A percentile compares a stretch with the other conserved stretches of the same genome.
phyloP scores from a whole-genome alignment of 1,140 invertebrate species.

The Zaprionus capensis region DNA sequence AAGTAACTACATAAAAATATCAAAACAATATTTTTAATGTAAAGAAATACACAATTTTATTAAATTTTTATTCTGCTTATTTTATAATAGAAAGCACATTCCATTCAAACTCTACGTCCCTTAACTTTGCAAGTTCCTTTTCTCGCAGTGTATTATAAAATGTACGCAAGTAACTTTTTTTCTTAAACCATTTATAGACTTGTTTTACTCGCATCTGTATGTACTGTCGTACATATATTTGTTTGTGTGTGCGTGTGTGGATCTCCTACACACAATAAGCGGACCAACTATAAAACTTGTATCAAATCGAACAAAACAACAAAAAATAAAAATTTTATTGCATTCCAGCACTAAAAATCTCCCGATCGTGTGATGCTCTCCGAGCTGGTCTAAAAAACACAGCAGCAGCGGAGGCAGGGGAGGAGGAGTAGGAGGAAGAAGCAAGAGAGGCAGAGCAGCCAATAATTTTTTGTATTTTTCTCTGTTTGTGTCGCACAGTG shows the following conservation, averaged over 20 bases:
- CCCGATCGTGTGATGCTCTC: slow-evolving; percentile 70
- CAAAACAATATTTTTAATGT: too few relatives aligned
- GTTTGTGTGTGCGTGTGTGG: slow-evolving; percentile 31
- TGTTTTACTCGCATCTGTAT: slow-evolving; percentile 31
- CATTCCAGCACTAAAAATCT: slow-evolving; percentile 82
- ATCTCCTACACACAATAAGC: slow-evolving; percentile 78
- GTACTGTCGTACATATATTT: not conserved
- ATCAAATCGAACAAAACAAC: slow-evolving; percentile 82
- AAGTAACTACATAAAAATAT: too few relatives aligned
- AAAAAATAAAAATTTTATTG: slow-evolving; percentile 80
- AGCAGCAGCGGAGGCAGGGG: slow-evolving; percentile 14
- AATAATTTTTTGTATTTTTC: slow-evolving; percentile 45
- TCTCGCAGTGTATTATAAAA: slow-evolving; percentile 29
- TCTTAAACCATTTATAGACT: slow-evolving; percentile 31
- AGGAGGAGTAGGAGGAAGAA: slow-evolving; percentile 26
- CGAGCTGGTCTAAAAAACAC: slow-evolving; percentile 48
- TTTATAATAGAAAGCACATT: too few relatives aligned
- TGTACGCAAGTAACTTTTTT: slow-evolving; percentile 32
- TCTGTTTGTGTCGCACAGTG: slow-evolving; percentile 59
- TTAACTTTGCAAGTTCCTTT: not conserved
- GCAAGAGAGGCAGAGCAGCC: slow-evolving; percentile 27
- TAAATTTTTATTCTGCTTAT: too few relatives aligned
- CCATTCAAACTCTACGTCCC: too few relatives aligned
- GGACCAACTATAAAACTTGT: slow-evolving; percentile 81
- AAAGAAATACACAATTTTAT: too few relatives aligned